phyloP scores from a whole-genome alignment of 2,888 invertebrate genomes.

The Dasysyrphus albostriatus region DNA sequence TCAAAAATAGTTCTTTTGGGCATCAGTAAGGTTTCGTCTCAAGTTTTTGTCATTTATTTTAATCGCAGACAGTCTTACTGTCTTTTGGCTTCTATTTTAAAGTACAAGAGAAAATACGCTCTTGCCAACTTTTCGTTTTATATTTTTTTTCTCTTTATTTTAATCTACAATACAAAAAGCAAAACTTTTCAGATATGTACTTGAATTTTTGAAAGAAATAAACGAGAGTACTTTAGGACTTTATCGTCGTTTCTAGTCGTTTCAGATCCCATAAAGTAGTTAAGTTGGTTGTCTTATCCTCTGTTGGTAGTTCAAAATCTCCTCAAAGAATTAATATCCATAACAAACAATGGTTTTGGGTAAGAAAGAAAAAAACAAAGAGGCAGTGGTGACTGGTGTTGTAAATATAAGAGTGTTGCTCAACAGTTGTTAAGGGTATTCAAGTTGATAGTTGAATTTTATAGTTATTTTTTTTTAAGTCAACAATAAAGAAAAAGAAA shows the following conservation, averaged over 20 bases:
- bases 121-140: not conserved
- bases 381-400: not conserved
- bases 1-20: too few species aligned
- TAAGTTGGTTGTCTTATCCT: not conserved
- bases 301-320: not conserved
- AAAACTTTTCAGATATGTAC: constrained; percentile 15
- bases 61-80: too few species aligned
- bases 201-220: not conserved
- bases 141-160: not conserved
- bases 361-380: not conserved
- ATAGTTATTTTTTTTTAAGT: not conserved
- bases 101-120: not conserved
- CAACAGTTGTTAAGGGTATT: not conserved
- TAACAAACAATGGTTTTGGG: not conserved
- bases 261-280: not conserved
- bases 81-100: too few species aligned
- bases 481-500: not conserved
- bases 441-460: not conserved
- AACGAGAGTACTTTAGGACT: not conserved
- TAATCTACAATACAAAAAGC: not conserved
- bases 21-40: too few species aligned
- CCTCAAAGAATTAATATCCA: not conserved
- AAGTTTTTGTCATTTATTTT: too few species aligned
- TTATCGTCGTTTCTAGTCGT: not conserved
- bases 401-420: not conserved